Evolutionary conservation across 2,113 vertebrate species (phyloP), one percentile per base, ranked within the genome.

Genomic region (Pseudolaguvia tuberculata): DNA sequence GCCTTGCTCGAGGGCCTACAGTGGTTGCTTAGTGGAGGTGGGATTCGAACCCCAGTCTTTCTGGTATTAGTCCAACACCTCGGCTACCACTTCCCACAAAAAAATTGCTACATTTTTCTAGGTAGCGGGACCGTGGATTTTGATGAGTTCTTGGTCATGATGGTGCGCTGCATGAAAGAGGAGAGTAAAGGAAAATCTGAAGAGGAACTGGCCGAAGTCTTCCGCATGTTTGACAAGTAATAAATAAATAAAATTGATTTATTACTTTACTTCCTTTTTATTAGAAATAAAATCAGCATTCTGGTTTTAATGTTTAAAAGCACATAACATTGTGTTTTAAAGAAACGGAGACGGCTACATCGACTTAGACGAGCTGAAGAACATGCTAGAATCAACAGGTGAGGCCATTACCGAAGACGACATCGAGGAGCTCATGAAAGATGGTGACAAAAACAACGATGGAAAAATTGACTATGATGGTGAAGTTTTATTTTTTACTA

Each of bases 121-220:
- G 91, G 91, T 48, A 92, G 90, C 7, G 91, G 91, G 13, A 92
- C 91, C 0, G 90, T 92, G 39, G 91, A 92, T 68, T 92, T 92
- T 55, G 91, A 92, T 80, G 91, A 92, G 84, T 92, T 92, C 87
- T 82, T 92, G 80, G 89, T 92, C 10, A 92, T 92, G 91, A 92
- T 92, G 91, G 91, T 92, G 17, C 89, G 91, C 84, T 91, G 91
- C 66, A 92, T 91, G 89, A 92, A 92, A 79, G 91, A 92, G 84
- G 91, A 92, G 85, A 91, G 89, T 83, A 92, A 92, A 89, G 91
- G 91, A 59, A 92, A 92, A 82, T 83, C 91, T n/a, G 91, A 92
- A 66, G 91, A 92, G 68, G 91, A 92, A 80, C 51, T 92, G 62
- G 90, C 89, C 0, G 91, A 92, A 76, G 87, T 92, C 35, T 92